Evolutionary conservation across 2,113 vertebrate genomes (phyloP), one percentile per base, ranked within the genome.

Genomic region (Takifugu bimaculatus): DNA sequence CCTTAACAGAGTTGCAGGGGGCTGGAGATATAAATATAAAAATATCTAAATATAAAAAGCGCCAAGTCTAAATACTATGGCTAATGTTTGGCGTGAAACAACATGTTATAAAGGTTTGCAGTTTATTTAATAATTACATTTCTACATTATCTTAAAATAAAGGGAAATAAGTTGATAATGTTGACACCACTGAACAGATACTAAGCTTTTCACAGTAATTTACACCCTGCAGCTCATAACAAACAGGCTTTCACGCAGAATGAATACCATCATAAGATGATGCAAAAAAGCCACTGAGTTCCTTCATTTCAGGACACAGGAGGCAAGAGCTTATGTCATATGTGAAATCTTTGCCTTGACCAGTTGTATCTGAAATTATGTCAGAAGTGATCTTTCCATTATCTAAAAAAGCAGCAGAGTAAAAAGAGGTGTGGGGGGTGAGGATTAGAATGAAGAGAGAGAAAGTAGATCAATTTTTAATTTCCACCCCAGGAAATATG

Each of bases 401-500:
- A 68, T 50, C 6, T 10, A 10, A 45, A 77, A 76, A 68, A 65
- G 11, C 66, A 60, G 43, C 4, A 0, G 6, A 57, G 53, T 68
- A 13, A 54, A 63, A 63, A 60, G 58, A 60, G 60, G 64, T 28
- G 32, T 53, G 27, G 27, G 53, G 58, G 66, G 60, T 6, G 57
- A 67, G 60, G 29, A 53, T 58, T 57, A 66, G 77, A 84, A 72
- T 43, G 65, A 65, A 69, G 79, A 74, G 76, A 82, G 84, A 85
- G 6, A 87, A 89, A 87, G 87, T 87, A 88, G 86, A 91, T 91
- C 90, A 90, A 91, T 91, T 89, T 90, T 90, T 90, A 87, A 91
- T 91, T 91, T 90, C 89, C 88, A 88, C 73, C 76, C 78, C 83
- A 83, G 84, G 83, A 90, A 85, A 90, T 86, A 84, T 88, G 88